phyloP scores from a whole-genome alignment of 2,797 vertebrate genomes.

The Cyclopterus lumpus region DNA sequence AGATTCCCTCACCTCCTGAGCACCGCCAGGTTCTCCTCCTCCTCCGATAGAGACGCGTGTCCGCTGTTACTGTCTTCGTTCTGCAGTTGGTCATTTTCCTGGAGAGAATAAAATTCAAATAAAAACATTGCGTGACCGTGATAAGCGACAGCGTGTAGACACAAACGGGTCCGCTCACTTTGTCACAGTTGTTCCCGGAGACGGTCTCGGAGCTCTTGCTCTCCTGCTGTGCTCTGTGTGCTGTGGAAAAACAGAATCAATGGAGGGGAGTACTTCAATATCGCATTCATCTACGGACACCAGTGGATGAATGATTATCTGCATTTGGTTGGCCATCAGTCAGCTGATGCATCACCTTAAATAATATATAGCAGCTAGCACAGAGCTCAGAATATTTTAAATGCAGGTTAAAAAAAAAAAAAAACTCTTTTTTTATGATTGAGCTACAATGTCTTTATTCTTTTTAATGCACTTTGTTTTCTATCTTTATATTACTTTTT shows the following conservation, averaged over 20 bases:
- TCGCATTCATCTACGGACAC: neutral
- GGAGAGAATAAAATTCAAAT: neutral
- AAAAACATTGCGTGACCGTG: neutral
- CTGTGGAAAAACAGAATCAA: conserved; percentile 52
- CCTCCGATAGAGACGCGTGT: conserved; percentile 88
- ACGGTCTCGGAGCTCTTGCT: conserved; percentile 76
- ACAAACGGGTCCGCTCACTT: conserved; percentile 74
- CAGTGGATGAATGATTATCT: neutral
- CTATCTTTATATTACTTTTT: no score
- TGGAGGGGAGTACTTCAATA: neutral
- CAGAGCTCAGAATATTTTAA: no score
- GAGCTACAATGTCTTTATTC: no score
- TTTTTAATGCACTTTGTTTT: no score
- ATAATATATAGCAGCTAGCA: no score
- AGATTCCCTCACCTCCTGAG: conserved; percentile 88
- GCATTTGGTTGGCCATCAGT: neutral
- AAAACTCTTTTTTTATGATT: no score
- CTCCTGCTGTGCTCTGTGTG: conserved; percentile 81
- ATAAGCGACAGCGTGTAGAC: neutral
- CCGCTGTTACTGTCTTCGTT: conserved; percentile 82
- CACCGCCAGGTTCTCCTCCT: conserved; percentile 95
- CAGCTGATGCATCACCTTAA: neutral
- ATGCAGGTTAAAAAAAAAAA: no score
- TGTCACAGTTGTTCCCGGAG: conserved; percentile 81
- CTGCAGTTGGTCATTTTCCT: conserved; percentile 85